Base-by-base conservation (phyloP, 2,888 invertebrate genomes). In the Lamellibrachia satsuma region DNA sequence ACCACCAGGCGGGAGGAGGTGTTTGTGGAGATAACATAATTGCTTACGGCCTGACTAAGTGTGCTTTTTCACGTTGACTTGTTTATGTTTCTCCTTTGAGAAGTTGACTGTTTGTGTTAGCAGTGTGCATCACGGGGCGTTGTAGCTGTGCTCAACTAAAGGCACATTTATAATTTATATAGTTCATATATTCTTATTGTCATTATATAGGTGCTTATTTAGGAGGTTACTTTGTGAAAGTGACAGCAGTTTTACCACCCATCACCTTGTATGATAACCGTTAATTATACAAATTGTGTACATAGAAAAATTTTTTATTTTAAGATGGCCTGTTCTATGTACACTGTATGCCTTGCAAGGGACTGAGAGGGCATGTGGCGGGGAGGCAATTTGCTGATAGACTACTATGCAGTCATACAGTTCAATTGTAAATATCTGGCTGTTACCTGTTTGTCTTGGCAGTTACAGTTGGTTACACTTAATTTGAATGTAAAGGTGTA, bases 261-360 rank as follows among this genome's bases (percentile, higher is more conserved):
- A 22, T 60, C 60, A 60, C 8, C 15, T 60, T 60, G 75, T 75
- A n/a, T 75, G 75, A 75, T 75, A 75, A 75, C 75, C 75, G 22
- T 75, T 75, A 75, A 75, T 75, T 75, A 75, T n/a, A 75, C n/a
- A n/a, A 75, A 75, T 75, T 75, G 75, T 75, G 75, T 75, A 75
- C 75, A 75, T 75, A 75, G 75, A n/a, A 75, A n/a, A 75, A n/a
- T 22, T 22, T 75, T 75, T 75, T 75, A 75, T 75, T 75, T 75
- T 75, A 75, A 75, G 75, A 75, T n/a, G 75, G 75, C 75, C 15
- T 75, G 75, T 75, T 75, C 15, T 75, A n/a, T 75, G 75, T 75
- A 11, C 75, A n/a, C 75, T 75, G 75, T 75, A 75, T 22, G 75
- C 39, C 39, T 39, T 39, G 39, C 39, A 39, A 39, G 39, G 39